phyloP scores from a whole-genome alignment of 2,888 invertebrate genomes.

The Mimachlamys varia region DNA sequence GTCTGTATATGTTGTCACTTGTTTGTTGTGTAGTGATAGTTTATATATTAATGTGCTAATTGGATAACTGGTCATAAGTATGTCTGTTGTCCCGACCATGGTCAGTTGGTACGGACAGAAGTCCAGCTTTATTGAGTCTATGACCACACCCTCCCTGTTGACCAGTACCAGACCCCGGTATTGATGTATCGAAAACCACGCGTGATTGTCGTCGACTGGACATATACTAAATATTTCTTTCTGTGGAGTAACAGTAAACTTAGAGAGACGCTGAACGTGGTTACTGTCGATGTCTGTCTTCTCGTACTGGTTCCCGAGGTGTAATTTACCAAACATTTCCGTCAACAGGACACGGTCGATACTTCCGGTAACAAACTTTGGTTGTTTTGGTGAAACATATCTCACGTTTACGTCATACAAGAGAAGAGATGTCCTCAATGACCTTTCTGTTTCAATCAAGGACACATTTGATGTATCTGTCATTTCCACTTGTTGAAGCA shows the following conservation, averaged over 20 bases:
- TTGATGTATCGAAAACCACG: neutral
- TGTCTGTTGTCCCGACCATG: neutral
- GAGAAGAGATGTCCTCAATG: neutral
- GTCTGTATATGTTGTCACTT: neutral
- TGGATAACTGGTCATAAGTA: neutral
- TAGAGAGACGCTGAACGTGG: neutral
- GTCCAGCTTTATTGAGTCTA: neutral
- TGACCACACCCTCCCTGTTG: neutral
- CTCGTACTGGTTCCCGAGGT: neutral
- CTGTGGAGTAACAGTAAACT: constrained; percentile 6
- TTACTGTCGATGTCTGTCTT: neutral
- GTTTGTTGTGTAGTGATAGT: constrained; percentile 15
- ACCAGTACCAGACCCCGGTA: neutral
- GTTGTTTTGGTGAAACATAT: neutral
- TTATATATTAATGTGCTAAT: neutral
- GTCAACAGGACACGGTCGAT: neutral
- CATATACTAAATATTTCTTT: neutral
- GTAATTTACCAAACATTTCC: neutral
- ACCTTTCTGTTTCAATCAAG: neutral
- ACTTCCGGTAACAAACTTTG: neutral
- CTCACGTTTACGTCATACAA: neutral
- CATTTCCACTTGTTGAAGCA: neutral
- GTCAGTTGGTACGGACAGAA: neutral
- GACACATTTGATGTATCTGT: neutral
- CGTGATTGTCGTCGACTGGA: neutral